Base-by-base conservation (phyloP, 2,888 invertebrate species). In the Belgica antarctica region DNA sequence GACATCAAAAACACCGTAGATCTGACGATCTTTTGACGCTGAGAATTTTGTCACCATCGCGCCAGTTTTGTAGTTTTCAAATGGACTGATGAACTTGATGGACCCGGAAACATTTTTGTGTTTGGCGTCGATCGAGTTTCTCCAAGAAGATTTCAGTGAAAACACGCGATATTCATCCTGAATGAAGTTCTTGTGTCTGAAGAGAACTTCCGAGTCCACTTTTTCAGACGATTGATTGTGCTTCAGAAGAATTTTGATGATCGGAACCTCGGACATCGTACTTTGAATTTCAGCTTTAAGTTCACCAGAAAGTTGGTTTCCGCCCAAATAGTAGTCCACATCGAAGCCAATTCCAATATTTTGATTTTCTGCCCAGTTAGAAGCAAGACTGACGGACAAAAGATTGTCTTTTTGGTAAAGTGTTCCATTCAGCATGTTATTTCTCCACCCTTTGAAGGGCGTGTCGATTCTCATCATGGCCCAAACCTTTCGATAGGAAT, bases 131-230 rank as follows among this genome's bases (percentile, higher is more conserved):
- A 82, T 82, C 34, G 84, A 80, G 1, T 90, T 74, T 12, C 83
- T 81, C 91, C 91, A 92, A 0, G 84, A 82, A 1, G 90, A 91
- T 74, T 85, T 86, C 5, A 89, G 79, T 77, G 87, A 84, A 65
- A 90, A 84, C 0, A 84, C 77, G 57, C 88, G 87, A 1, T 78
- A 70, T 0, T 77, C 76, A 1, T 78, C 77, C 63, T 77, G 77
- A 1, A 73, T 72, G 8, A 77, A 24, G 24, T 57, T 74, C 66
- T 74, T 77, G 76, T 85, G 85, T 75, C 81, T 81, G 12, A 86
- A 74, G 72, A 81, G 78, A 1, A 85, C 72, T 72, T 81, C 79
- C 1, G 86, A 82, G 63, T 85, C 83, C 22, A 83, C 76, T 71
- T 81, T 80, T 0, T 80, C 80, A 1, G 77, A 75, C 63, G 83